Conservation (phyloP, 2,888 invertebrate genomes). For the Nomada flava region DNA sequence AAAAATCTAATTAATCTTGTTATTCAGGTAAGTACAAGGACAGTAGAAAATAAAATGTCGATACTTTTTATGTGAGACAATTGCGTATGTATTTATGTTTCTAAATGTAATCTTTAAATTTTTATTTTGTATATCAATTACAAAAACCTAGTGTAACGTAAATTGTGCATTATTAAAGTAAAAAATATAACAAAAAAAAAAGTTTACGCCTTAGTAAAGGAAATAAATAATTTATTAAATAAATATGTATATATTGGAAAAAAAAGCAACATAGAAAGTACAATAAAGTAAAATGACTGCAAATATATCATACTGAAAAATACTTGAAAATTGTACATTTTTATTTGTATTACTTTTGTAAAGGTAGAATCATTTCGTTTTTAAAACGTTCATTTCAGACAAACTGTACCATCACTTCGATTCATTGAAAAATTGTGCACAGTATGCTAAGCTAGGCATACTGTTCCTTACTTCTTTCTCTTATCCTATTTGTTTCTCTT, state of each 20-base stretch:
- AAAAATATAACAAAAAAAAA: constrained; percentile 18
- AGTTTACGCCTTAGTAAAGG: constrained; percentile 19
- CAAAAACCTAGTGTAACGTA: constrained; percentile 31
- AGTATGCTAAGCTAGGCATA: constrained; percentile 2
- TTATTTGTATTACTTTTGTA: constrained; percentile 18
- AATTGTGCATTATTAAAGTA: constrained; percentile 29
- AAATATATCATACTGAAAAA: constrained; percentile 43
- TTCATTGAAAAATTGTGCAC: constrained; percentile 18
- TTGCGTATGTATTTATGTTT: constrained; percentile 25
- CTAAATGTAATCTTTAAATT: constrained; percentile 17
- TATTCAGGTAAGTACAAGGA: constrained; percentile 28
- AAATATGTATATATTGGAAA: constrained; percentile 32
- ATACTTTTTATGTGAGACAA: constrained; percentile 15
- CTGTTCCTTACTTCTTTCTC: constrained; percentile 16
- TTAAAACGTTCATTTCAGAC: constrained; percentile 21
- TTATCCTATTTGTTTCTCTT: constrained; percentile 16
- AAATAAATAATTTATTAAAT: constrained; percentile 62
- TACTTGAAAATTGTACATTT: constrained; percentile 31
- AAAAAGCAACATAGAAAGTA: constrained; percentile 45
- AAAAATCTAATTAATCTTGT: constrained; percentile 8
- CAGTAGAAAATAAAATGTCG: not conserved
- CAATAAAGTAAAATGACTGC: constrained; percentile 34
- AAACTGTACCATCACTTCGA: constrained; percentile 28
- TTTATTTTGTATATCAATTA: constrained; percentile 35
- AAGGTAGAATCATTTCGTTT: constrained; percentile 19